phyloP scores from a whole-genome alignment of 2,113 vertebrate genomes.

The Haemorhous mexicanus region DNA sequence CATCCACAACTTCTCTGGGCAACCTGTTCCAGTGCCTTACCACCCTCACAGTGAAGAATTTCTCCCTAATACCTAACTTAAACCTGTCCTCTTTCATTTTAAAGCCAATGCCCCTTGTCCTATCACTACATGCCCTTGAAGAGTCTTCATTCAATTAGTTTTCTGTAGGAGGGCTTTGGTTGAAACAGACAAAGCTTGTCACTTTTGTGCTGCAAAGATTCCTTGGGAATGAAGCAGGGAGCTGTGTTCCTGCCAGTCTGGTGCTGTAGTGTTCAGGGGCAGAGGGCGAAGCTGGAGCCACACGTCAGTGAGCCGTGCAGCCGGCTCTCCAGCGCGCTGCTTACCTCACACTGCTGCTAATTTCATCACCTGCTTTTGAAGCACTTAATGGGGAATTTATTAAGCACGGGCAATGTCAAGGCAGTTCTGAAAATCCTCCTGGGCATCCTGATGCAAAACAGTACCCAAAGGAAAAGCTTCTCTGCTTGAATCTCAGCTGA shows the following conservation, averaged over 20 bases:
- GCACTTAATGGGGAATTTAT: background rate
- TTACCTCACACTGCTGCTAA: background rate
- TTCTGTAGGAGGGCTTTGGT: background rate
- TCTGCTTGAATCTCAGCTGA: background rate
- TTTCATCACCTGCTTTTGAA: constrained; percentile 11
- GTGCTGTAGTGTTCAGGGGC: background rate
- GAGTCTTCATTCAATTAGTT: background rate
- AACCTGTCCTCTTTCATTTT: background rate
- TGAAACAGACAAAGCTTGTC: background rate
- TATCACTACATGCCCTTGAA: background rate
- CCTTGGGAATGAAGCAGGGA: background rate
- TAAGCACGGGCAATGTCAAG: background rate
- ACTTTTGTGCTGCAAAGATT: background rate
- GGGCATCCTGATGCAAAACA: background rate
- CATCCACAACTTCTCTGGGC: background rate
- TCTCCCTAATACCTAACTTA: background rate
- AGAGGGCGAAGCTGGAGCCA: background rate
- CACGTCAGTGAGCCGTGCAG: background rate
- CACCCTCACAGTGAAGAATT: background rate
- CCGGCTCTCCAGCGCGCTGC: background rate
- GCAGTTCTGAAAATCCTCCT: constrained; percentile 1
- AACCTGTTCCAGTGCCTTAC: background rate
- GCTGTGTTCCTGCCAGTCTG: background rate
- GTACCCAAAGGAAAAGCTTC: background rate
- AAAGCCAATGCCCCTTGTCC: background rate